Evolutionary conservation across 2,888 invertebrate species (phyloP).

Genomic region (Catocala sponsa): DNA sequence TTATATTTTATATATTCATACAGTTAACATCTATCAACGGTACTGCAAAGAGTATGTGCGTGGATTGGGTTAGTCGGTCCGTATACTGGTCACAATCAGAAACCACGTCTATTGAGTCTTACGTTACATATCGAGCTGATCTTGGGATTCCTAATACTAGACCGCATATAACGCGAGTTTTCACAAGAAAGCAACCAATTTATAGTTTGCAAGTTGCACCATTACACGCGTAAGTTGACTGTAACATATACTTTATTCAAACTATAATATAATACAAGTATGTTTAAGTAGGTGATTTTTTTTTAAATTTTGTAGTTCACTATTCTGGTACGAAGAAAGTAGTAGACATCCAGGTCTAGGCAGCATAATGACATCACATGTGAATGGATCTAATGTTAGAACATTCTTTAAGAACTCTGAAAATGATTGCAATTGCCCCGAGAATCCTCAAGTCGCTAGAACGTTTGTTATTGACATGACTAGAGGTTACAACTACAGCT

Average conservation of each 20-base stretch:
- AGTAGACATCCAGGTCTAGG: slow-evolving; percentile 87
- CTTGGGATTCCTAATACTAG: slow-evolving; percentile 88
- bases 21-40: slow-evolving; percentile 82
- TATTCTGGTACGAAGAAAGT: slow-evolving; percentile 93
- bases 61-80: slow-evolving; percentile 96
- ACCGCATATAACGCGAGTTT: slow-evolving; percentile 85
- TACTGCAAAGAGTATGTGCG: slow-evolving; percentile 89
- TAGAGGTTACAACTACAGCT: slow-evolving; percentile 76
- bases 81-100: slow-evolving; percentile 94
- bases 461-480: slow-evolving; percentile 92
- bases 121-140: slow-evolving; percentile 90
- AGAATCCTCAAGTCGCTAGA: slow-evolving; percentile 88
- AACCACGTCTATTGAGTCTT: slow-evolving; percentile 75
- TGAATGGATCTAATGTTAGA: slow-evolving; percentile 86
- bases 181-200: slow-evolving; percentile 87
- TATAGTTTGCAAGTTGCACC: slow-evolving; percentile 93
- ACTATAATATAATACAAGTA: no score
- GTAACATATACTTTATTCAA: neutral
- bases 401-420: slow-evolving; percentile 87
- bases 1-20: neutral
- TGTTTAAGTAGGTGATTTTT: no score
- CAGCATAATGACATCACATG: slow-evolving; percentile 89
- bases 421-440: slow-evolving; percentile 90
- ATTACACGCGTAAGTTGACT: slow-evolving; percentile 88
- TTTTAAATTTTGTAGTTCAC: slow-evolving; percentile 77